Evolutionary conservation across 2,888 invertebrate genomes (phyloP).

Genomic region (Drosophila testacea): DNA sequence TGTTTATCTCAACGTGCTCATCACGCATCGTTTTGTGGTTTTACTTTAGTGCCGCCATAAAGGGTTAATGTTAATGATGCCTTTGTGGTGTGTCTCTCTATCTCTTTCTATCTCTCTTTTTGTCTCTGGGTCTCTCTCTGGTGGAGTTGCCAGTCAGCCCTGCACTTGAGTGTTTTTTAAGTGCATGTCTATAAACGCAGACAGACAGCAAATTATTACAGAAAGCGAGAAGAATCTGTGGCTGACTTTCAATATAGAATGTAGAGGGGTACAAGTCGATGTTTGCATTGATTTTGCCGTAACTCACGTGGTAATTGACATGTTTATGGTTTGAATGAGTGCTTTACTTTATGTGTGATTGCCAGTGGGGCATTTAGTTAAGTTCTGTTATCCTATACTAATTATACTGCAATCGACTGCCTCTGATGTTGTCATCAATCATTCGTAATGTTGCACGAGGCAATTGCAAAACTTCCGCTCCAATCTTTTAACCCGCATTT

Average conservation of each 20-base stretch:
- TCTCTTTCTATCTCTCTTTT: constrained; percentile 8
- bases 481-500: constrained; percentile 50
- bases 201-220: constrained; percentile 71
- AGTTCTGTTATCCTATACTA: constrained; percentile 47
- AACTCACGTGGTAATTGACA: constrained; percentile 78
- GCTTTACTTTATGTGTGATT: constrained; percentile 40
- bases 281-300: constrained; percentile 73
- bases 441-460: constrained; percentile 32
- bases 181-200: constrained; percentile 73
- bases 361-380: constrained; percentile 9
- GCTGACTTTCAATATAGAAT: constrained; percentile 9
- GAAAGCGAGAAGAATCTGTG: constrained; percentile 47
- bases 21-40: constrained; percentile 77
- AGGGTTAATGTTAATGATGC: constrained; percentile 79
- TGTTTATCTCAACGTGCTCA: constrained; percentile 80
- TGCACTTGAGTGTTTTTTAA: constrained; percentile 78
- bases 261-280: constrained; percentile 15
- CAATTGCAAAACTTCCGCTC: constrained; percentile 71
- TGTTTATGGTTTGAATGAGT: constrained; percentile 67
- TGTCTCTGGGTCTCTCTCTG: constrained; percentile 21
- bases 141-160: constrained; percentile 51
- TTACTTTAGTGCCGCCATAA: constrained; percentile 75
- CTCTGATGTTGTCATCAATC: constrained; percentile 64
- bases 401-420: constrained; percentile 44
- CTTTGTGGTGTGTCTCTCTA: constrained; percentile 46